phyloP scores from a whole-genome alignment of 1,140 invertebrate species.

The Drosophila arizonae region DNA sequence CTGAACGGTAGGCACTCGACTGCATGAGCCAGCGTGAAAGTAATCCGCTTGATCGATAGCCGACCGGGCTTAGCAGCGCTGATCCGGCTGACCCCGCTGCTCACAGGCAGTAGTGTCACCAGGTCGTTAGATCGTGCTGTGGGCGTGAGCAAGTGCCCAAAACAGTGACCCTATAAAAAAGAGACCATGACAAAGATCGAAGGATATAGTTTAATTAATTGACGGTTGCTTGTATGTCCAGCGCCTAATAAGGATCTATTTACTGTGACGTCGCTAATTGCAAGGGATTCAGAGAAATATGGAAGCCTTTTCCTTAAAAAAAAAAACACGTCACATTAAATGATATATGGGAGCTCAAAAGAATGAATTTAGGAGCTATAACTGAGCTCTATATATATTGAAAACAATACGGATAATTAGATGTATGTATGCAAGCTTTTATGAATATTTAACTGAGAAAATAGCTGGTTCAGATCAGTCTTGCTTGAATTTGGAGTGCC shows the following conservation, averaged over 20 bases:
- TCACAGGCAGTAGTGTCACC: conserved; percentile 63
- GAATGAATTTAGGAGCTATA: not conserved
- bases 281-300: conserved; percentile 18
- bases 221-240: conserved; percentile 48
- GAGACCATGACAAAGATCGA: conserved; percentile 12
- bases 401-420: too few relatives aligned
- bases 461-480: too few relatives aligned
- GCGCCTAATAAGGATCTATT: conserved; percentile 54
- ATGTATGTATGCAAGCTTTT: too few relatives aligned
- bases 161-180: conserved; percentile 5
- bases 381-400: not conserved
- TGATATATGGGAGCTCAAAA: not conserved
- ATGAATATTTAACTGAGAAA: too few relatives aligned
- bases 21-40: conserved; percentile 18
- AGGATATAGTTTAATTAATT: conserved; percentile 64
- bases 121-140: conserved; percentile 55
- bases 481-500: too few relatives aligned
- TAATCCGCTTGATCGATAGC: conserved; percentile 51
- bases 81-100: not conserved
- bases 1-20: conserved; percentile 50
- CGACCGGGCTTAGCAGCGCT: conserved; percentile 5
- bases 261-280: conserved; percentile 40
- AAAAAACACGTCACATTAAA: not conserved
- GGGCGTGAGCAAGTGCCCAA: conserved; percentile 13
- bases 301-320: not conserved